Percentiles rank a stretch among this genome's conserved stretches.
phyloP scores from a whole-genome alignment of 23 tunicate genomes.

The Trididemnum miniatum region DNA sequence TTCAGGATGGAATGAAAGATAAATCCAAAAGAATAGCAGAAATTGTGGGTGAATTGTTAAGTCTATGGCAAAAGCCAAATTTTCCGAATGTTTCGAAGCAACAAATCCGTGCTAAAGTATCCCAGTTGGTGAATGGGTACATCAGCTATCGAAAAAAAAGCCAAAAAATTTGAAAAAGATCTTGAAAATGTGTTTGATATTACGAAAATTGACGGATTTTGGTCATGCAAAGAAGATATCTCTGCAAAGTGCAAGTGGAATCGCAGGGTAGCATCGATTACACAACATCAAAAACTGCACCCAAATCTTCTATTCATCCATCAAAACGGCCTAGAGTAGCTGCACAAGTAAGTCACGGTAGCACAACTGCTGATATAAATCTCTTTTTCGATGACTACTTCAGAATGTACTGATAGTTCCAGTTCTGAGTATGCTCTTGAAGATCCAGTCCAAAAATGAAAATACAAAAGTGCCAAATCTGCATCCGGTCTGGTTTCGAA shows the following conservation, averaged over 20 bases:
- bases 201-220: background rate
- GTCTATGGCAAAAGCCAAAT: background rate
- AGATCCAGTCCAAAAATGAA: background rate
- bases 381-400: background rate
- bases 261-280: background rate
- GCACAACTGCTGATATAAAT: background rate
- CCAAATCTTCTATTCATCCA: conserved; percentile 11
- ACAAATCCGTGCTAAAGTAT: background rate
- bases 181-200: background rate
- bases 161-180: background rate
- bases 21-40: background rate
- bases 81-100: conserved; percentile 7
- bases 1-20: background rate
- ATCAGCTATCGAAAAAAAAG: background rate
- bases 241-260: background rate
- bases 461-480: background rate
- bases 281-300: conserved; percentile 12
- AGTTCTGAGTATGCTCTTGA: background rate
- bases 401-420: background rate
- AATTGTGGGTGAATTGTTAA: background rate
- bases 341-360: background rate
- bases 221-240: conserved; percentile 13
- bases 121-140: background rate
- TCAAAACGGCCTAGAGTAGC: background rate
- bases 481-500: background rate